A percentile compares a stretch with the other conserved stretches of the same genome.
Conservation (phyloP, 1,140 invertebrate genomes). For the Conopomorpha cramerella region DNA sequence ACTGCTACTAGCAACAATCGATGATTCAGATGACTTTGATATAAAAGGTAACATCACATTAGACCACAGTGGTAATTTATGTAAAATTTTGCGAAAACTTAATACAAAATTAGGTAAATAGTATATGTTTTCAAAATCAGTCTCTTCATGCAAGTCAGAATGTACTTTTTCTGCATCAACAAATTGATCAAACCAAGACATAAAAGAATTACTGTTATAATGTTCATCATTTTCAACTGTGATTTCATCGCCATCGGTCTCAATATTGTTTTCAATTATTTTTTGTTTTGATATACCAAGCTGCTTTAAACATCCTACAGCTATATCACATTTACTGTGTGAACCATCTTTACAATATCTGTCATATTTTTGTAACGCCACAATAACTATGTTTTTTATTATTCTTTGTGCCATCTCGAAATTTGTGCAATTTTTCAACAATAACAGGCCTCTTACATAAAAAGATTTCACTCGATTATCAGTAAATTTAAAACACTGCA, state of each 20-base stretch:
- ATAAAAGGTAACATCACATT: not conserved
- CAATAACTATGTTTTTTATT: slow-evolving; percentile 1
- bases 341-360: not conserved
- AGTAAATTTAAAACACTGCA: not conserved
- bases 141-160: not conserved
- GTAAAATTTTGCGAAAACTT: not conserved
- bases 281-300: not conserved
- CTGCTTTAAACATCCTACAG: not conserved
- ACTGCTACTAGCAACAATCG: slow-evolving; percentile 1
- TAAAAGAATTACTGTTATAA: not conserved
- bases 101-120: not conserved
- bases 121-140: not conserved
- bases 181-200: not conserved
- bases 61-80: slow-evolving; percentile 1
- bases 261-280: not conserved
- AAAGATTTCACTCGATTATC: slow-evolving; percentile 1
- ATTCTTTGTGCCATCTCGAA: not conserved
- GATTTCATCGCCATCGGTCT: not conserved
- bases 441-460: not conserved
- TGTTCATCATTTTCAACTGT: not conserved
- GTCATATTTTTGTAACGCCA: not conserved
- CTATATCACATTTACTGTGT: not conserved
- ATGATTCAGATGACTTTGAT: not conserved
- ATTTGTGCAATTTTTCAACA: not conserved
- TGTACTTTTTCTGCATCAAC: not conserved